Conservation (phyloP, 2,888 invertebrate species). For the Thecophora atra region DNA sequence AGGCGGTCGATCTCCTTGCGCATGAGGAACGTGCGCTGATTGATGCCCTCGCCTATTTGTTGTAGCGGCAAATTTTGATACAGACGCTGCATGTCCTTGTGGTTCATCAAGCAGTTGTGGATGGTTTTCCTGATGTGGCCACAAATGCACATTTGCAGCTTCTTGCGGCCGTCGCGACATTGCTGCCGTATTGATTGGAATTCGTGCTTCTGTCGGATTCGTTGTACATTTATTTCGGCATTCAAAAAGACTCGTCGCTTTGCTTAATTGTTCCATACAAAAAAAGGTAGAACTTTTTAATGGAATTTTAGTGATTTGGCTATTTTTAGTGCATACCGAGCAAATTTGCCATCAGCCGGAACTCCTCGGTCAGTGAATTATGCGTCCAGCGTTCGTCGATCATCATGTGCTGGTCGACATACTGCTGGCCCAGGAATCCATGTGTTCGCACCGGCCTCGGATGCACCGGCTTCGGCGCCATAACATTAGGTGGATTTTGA, state of each 20-base stretch:
- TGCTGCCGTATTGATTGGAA: conserved; percentile 54
- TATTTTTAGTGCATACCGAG: conserved; percentile 51
- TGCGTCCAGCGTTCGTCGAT: conserved; percentile 61
- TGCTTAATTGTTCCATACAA: conserved; percentile 43
- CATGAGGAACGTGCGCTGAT: conserved; percentile 62
- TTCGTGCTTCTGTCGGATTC: conserved; percentile 48
- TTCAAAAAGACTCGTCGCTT: conserved; percentile 54
- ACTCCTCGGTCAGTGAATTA: conserved; percentile 57
- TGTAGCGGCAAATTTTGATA: conserved; percentile 62
- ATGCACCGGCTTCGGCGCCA: conserved; percentile 58
- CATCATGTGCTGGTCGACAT: conserved; percentile 60
- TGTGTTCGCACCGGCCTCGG: conserved; percentile 57
- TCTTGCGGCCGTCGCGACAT: conserved; percentile 58
- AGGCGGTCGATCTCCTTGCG: conserved; percentile 63
- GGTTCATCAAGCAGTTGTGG: conserved; percentile 58
- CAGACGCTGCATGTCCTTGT: conserved; percentile 60
- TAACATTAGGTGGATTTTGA: background rate
- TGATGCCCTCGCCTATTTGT: conserved; percentile 61
- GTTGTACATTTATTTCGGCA: conserved; percentile 55
- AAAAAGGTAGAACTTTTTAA: too few species aligned
- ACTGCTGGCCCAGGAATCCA: conserved; percentile 61
- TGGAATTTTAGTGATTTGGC: background rate
- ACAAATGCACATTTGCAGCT: conserved; percentile 55
- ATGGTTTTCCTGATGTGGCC: conserved; percentile 56
- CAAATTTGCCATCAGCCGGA: conserved; percentile 58